Evolutionary conservation across 2,113 vertebrate species (phyloP), one percentile per base, ranked within the genome.

Genomic region (Tragelaphus buxtoni): DNA sequence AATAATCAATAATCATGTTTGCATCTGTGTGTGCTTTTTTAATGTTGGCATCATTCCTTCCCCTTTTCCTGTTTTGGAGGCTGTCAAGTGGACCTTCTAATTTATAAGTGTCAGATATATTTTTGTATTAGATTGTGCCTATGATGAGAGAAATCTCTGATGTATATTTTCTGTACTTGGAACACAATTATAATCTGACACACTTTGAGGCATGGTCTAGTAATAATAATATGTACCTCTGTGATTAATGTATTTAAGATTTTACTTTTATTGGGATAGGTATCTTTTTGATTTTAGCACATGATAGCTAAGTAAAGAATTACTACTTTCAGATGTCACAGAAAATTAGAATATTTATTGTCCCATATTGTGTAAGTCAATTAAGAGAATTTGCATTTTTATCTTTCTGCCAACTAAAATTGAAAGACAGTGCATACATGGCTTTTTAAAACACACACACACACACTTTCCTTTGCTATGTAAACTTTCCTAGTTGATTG

Each of bases 71-170:
- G 0, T 0, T 88, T 96, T 94, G 96, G 96, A 92, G 93, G 65
- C 81, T 96, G 0, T 0, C 72, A 96, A 65, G 84, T 98, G 79
- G 95, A 92, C 91, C 60, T 97, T 95, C 91, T 97, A 49, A 84
- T 69, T 72, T 97, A 55, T 98, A 98, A 97, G 97, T 96, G 93
- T 97, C 72, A 97, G 47, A 92, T 94, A 96, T 98, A 97, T 96
- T 98, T 98, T 97, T 98, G 97, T 97, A 97, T 98, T 99, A 98
- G 98, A 98, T 96, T 98, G 88, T 99, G 98, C 98, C 98, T 96
- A 95, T 98, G 98, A 98, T 98, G 98, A 98, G 98, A 94, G 60
- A 89, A 95, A 93, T 92, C 49, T 81, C 77, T 97, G 63, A 60
- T 91, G 97, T 98, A 60, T 80, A 97, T 98, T 98, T 98, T 98